phyloP scores from a whole-genome alignment of 2,888 invertebrate genomes.

The Timandra comae region DNA sequence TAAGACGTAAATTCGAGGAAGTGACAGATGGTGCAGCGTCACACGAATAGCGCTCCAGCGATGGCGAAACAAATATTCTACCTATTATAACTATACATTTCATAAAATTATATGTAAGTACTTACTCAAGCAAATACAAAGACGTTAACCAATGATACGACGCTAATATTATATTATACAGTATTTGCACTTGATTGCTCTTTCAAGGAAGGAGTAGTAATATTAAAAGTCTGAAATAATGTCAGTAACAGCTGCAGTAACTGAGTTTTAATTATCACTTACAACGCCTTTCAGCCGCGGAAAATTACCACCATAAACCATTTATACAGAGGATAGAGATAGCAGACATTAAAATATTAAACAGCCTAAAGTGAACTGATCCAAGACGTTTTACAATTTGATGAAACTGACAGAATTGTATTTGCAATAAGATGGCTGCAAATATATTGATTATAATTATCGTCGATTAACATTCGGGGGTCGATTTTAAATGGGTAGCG shows the following conservation, averaged over 20 bases:
- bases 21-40: constrained; percentile 35
- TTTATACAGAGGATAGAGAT: constrained; percentile 52
- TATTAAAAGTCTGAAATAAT: constrained; percentile 59
- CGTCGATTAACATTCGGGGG: constrained; percentile 67
- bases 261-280: constrained; percentile 72
- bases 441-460: constrained; percentile 61
- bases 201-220: constrained; percentile 47
- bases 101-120: constrained; percentile 13
- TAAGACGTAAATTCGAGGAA: too few relatives aligned
- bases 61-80: not conserved
- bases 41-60: too few relatives aligned
- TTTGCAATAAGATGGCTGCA: not conserved
- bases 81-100: constrained; percentile 8
- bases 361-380: constrained; percentile 8
- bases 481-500: constrained; percentile 64
- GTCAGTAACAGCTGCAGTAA: constrained; percentile 67
- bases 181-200: constrained; percentile 41
- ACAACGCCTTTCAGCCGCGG: constrained; percentile 62
- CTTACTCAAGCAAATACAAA: constrained; percentile 2
- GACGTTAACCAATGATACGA: constrained; percentile 16
- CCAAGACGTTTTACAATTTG: too few relatives aligned
- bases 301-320: constrained; percentile 68
- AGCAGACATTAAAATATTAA: constrained; percentile 49
- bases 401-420: constrained; percentile 25
- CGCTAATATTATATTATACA: constrained; percentile 28